Evolutionary conservation across 1,140 invertebrate species (phyloP), one percentile per base, ranked within the genome.

Genomic region (Cotesia vestalis): DNA sequence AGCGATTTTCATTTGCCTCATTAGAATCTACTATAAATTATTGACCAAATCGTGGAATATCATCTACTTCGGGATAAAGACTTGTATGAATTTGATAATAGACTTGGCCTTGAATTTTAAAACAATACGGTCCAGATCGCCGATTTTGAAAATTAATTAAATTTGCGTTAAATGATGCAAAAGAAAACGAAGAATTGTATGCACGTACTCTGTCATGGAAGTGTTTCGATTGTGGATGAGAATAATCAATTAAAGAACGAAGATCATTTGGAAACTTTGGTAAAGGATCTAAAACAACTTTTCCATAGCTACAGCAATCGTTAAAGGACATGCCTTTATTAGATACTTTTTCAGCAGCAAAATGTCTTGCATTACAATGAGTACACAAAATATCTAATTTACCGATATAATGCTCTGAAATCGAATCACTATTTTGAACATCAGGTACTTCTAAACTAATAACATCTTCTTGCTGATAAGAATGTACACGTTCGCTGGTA

Each of bases 281-380:
- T 36, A 70, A 52, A 53, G n/a, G 4, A 53, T 75, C 74, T 14
- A 75, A 71, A 61, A 4, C 36, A 36, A 75, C 74, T 61, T 66
- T 57, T 11, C 74, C 71, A 55, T 75, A 61, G 62, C 67, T 75
- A 63, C 71, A 73, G 40, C 74, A 75, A 75, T 75, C 74, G n/a
- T 72, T 68, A 38, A 72, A 75, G 3, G 68, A 75, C 52, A 38
- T 51, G 35, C 52, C n/a, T 53, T 52, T 64, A 53, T 72, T 72
- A 2, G 57, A 46, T 34, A 72, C 34, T 75, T 70, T 69, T 69
- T 75, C 74, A 53, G 71, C 17, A 11, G 14, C 2, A 55, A 75
- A 75, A 66, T 75, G 70, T 69, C 40, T 68, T 38, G 71, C 71
- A 40, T 40, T 55, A 35, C 67, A 72, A 38, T 75, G 66, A 9